These are phyloP conservation scores for Sorex fumeus DNA, from an alignment of 2,113 vertebrate species.

Conservation along the genomic window DNA sequence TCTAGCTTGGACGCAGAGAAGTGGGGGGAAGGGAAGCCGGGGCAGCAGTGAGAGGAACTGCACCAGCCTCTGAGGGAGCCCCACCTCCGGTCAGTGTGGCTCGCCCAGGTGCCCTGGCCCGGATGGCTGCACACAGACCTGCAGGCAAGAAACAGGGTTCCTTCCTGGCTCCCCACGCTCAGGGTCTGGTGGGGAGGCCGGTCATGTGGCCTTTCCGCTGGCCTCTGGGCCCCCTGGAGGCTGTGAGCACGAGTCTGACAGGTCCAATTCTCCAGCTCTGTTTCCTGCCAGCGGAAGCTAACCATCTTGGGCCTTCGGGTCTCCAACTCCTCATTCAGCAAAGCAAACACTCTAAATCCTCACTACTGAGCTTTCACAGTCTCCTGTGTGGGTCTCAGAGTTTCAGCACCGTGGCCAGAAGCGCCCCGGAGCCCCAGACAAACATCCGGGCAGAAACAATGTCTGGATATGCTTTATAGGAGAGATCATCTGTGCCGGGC, in stretches of 20 bases:
- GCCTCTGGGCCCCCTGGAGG: slow-evolving; percentile 57
- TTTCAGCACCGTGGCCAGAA: slow-evolving; percentile 90
- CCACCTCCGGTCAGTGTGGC: background rate
- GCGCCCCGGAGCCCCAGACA: slow-evolving; percentile 87
- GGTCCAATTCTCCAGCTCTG: slow-evolving; percentile 81
- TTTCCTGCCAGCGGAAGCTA: slow-evolving; percentile 88
- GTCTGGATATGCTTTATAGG: background rate
- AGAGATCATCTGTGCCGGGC: too few species aligned
- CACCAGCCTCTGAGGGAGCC: background rate
- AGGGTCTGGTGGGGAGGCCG: background rate
- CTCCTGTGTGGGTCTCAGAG: slow-evolving; percentile 86
- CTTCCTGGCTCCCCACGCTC: background rate
- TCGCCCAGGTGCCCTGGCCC: background rate
- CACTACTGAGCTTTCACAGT: slow-evolving; percentile 93
- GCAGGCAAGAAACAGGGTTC: background rate
- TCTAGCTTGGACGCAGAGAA: too few species aligned
- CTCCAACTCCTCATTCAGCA: slow-evolving; percentile 91
- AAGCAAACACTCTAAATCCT: slow-evolving; percentile 92
- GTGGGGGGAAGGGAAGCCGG: too few species aligned
- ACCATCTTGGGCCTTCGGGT: slow-evolving; percentile 90
- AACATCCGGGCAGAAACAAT: slow-evolving; percentile 88
- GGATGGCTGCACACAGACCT: background rate
- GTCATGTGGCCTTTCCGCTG: background rate
- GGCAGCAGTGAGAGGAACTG: too few species aligned
- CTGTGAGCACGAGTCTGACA: slow-evolving; percentile 63